Evolutionary conservation across 2,797 vertebrate genomes (phyloP).

Genomic region (Oreortyx pictus): DNA sequence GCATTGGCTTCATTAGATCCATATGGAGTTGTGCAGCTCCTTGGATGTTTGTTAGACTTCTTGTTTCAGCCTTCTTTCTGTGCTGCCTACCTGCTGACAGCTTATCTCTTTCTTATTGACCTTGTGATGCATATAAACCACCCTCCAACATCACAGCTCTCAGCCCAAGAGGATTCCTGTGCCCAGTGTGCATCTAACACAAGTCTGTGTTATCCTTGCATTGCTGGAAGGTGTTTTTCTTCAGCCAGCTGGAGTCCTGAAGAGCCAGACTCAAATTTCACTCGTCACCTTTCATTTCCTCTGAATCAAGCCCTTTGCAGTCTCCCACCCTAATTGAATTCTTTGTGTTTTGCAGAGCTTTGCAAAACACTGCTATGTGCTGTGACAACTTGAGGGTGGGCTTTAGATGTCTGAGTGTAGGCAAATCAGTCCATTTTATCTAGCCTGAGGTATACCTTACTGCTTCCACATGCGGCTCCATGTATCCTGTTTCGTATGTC

Average conservation of each 20-base stretch:
- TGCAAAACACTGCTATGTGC: neutral
- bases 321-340: neutral
- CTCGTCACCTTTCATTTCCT: neutral
- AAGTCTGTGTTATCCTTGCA: neutral
- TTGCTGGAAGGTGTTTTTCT: neutral
- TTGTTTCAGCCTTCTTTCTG: neutral
- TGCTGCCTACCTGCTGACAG: neutral
- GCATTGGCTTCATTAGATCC: slow-evolving; percentile 57
- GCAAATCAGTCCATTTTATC: neutral
- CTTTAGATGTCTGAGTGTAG: neutral
- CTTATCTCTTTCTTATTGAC: slow-evolving; percentile 12
- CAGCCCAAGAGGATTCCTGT: slow-evolving; percentile 15
- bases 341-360: neutral
- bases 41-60: slow-evolving; percentile 53
- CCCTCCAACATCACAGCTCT: neutral
- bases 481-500: neutral
- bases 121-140: slow-evolving; percentile 23
- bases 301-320: neutral
- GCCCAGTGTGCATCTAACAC: neutral
- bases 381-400: neutral
- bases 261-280: neutral
- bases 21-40: slow-evolving; percentile 52
- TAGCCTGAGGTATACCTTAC: neutral
- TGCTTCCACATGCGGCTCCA: neutral
- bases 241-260: neutral